Conservation (phyloP, 2,797 vertebrate genomes). For the Clarias pachynema region DNA sequence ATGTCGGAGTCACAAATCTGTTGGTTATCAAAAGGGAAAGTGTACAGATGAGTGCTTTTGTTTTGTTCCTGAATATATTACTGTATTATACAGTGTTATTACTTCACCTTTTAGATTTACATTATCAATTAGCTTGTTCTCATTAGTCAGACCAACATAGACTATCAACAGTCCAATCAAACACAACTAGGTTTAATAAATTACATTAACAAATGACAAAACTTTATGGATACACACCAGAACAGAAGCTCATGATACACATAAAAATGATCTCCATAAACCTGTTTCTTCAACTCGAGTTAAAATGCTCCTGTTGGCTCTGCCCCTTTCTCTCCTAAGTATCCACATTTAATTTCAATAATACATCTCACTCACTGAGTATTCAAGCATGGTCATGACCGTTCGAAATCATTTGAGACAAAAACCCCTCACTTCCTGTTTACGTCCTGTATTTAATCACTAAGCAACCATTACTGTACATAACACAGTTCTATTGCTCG, state of each 20-base stretch:
- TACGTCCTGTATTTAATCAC: not conserved
- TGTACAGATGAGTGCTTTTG: not conserved
- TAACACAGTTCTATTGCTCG: not conserved
- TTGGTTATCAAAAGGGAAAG: constrained; percentile 16
- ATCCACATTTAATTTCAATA: too few species aligned
- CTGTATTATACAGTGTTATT: not conserved
- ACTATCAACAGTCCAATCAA: not conserved
- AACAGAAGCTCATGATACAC: not conserved
- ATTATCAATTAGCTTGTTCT: not conserved
- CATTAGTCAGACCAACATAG: not conserved
- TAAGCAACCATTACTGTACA: too few species aligned
- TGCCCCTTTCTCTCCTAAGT: not conserved
- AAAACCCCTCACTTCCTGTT: not conserved
- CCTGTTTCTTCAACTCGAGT: not conserved
- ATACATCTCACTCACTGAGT: not conserved
- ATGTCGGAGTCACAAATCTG: constrained; percentile 81
- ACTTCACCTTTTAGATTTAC: not conserved
- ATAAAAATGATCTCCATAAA: not conserved
- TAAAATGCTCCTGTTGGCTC: not conserved
- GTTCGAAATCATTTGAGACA: not conserved
- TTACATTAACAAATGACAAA: too few species aligned
- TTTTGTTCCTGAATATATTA: not conserved
- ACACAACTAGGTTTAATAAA: too few species aligned
- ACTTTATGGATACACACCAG: too few species aligned
- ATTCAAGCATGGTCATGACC: not conserved